A percentile compares a stretch with the other conserved stretches of the same genome.
These are phyloP conservation scores for Proteles cristata DNA, from an alignment of 2,113 vertebrate genomes.

Conservation along the genomic window DNA sequence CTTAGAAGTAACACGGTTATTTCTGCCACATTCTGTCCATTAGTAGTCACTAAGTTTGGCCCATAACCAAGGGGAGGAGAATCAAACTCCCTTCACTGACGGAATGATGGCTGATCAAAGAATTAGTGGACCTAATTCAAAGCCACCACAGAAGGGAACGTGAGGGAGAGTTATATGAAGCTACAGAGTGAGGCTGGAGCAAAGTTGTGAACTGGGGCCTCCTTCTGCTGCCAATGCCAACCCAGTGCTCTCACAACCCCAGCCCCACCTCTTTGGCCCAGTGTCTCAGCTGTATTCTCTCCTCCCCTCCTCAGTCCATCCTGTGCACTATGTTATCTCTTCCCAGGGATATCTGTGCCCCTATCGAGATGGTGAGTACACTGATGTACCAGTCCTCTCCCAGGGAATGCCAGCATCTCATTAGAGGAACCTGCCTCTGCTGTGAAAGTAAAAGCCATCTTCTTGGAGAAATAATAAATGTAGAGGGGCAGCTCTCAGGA, in stretches of 20 bases:
- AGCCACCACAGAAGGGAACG: neutral
- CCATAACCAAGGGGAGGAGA: neutral
- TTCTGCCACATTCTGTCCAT: neutral
- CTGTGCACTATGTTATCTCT: neutral
- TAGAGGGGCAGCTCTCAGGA: neutral
- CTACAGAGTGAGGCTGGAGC: neutral
- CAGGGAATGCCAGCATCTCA: neutral
- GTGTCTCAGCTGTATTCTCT: neutral
- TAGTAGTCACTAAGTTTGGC: neutral
- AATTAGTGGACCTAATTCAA: neutral
- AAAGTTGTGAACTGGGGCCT: neutral
- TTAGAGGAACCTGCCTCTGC: neutral
- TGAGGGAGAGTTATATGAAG: neutral
- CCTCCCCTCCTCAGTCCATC: too few relatives aligned
- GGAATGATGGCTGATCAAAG: neutral
- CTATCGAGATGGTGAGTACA: neutral
- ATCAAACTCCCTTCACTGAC: neutral
- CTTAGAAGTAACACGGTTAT: neutral
- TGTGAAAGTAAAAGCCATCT: neutral
- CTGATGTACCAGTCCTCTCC: neutral
- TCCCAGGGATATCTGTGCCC: neutral
- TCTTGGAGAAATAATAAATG: neutral
- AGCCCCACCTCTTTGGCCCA: neutral
- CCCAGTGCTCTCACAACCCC: neutral
- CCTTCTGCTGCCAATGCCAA: too few relatives aligned